phyloP scores from a whole-genome alignment of 2,888 invertebrate species.

The Lepidochrysops patricia region DNA sequence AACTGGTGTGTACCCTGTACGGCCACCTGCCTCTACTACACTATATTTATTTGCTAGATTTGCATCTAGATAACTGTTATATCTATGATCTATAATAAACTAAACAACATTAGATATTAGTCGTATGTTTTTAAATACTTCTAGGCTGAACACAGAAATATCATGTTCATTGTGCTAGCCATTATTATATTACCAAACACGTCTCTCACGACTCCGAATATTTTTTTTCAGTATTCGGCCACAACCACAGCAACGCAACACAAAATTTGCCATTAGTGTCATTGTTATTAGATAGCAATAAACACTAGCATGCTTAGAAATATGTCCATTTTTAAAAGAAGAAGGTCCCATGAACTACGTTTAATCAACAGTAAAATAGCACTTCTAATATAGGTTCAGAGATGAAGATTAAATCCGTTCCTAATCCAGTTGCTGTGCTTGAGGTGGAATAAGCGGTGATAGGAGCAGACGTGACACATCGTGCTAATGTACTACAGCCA shows the following conservation, averaged over 20 bases:
- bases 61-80: no score
- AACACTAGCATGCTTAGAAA: not conserved
- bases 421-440: not conserved
- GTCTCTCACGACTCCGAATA: no score
- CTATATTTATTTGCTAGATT: not conserved
- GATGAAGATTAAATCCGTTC: not conserved
- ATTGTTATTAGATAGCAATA: no score
- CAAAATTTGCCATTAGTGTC: no score
- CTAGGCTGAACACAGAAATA: no score
- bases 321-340: not conserved
- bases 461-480: slow-evolving; percentile 6
- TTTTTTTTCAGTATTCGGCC: no score
- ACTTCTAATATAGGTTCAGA: not conserved
- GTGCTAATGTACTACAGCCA: not conserved
- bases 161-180: no score
- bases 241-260: no score
- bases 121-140: no score
- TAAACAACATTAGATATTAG: no score
- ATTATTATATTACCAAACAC: no score
- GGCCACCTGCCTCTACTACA: not conserved
- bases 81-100: no score
- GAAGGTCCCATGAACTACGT: not conserved
- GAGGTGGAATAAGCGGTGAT: not conserved
- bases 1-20: not conserved
- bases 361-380: not conserved